Percentiles rank a stretch among this genome's conserved stretches.
Conservation (phyloP, 2,113 vertebrate genomes). For the Formicarius rufipectus region DNA sequence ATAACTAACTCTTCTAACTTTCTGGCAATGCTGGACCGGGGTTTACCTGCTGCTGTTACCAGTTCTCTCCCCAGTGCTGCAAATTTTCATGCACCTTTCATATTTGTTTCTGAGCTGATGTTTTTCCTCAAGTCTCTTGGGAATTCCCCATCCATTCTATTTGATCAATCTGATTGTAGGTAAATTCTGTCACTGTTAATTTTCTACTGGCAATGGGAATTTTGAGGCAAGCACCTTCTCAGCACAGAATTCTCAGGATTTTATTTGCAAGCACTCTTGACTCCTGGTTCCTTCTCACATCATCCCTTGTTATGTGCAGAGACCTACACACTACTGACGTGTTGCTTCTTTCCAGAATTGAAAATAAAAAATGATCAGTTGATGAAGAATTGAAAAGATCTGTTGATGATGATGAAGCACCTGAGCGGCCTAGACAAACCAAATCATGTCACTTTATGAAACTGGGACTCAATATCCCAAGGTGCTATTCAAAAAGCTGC, state of each 20-base stretch:
- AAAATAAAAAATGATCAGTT: not conserved
- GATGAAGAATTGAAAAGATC: not conserved
- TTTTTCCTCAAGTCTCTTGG: not conserved
- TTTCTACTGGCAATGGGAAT: not conserved
- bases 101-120: not conserved
- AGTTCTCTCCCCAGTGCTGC: not conserved
- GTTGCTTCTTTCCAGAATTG: not conserved
- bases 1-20: not conserved
- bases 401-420: not conserved
- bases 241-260: not conserved
- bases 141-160: not conserved
- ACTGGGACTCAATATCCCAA: not conserved
- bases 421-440: not conserved
- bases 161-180: not conserved
- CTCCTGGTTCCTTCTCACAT: not conserved
- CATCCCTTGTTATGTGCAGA: not conserved
- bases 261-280: not conserved
- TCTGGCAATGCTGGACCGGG: not conserved
- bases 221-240: not conserved
- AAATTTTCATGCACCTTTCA: not conserved
- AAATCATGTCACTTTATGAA: not conserved
- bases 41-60: not conserved
- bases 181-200: not conserved
- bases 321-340: not conserved
- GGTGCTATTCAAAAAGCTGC: not conserved